These are phyloP conservation scores for Ectemnius cavifrons DNA, from an alignment of 2,888 invertebrate genomes.

Conservation along the genomic window DNA sequence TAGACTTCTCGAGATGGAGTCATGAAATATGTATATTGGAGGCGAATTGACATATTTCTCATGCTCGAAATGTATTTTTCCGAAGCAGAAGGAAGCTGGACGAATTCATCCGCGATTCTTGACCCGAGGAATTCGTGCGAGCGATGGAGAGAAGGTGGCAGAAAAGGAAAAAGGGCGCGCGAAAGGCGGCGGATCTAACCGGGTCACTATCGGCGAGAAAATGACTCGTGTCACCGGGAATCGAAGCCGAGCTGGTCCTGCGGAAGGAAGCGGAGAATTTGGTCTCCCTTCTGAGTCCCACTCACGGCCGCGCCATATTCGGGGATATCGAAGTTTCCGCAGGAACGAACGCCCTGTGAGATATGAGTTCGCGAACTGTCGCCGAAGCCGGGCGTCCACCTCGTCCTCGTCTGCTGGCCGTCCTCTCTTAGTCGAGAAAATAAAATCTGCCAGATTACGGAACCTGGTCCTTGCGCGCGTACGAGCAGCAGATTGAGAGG, in stretches of 20 bases:
- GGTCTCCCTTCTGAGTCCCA: conserved; percentile 34
- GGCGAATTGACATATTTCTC: neutral
- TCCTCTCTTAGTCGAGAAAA: conserved; percentile 44
- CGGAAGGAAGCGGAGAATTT: conserved; percentile 51
- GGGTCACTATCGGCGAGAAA: conserved; percentile 40
- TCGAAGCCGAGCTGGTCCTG: conserved; percentile 31
- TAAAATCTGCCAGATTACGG: conserved; percentile 62
- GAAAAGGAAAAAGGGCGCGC: conserved; percentile 6
- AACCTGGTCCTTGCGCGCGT: conserved; percentile 16
- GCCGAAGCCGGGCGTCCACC: conserved; percentile 43
- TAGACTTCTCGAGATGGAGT: too few relatives aligned
- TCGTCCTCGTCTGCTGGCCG: conserved; percentile 10
- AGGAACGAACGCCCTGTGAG: conserved; percentile 60
- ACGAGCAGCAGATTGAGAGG: conserved; percentile 37
- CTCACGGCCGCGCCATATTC: conserved; percentile 50
- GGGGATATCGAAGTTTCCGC: conserved; percentile 64
- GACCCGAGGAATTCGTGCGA: conserved; percentile 24
- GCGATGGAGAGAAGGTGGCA: neutral
- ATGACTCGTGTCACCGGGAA: conserved; percentile 48
- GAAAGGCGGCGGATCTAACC: neutral
- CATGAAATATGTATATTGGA: too few relatives aligned
- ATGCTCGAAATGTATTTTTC: neutral
- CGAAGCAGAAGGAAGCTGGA: neutral
- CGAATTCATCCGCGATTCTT: conserved; percentile 5
- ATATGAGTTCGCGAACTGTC: conserved; percentile 64